These are phyloP conservation scores for Laupala kohalensis DNA, from an alignment of 1,140 invertebrate genomes.

Conservation along the genomic window DNA sequence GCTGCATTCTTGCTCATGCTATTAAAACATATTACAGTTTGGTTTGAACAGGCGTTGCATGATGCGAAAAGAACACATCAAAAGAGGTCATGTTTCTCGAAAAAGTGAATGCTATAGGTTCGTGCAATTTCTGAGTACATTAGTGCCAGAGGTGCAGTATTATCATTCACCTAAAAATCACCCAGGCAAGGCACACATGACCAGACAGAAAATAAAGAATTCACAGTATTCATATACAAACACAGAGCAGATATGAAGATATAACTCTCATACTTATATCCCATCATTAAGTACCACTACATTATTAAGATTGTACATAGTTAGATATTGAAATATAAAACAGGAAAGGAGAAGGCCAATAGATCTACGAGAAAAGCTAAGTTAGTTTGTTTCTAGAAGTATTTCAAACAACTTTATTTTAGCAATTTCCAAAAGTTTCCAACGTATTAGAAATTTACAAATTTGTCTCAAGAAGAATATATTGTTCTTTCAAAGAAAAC, in stretches of 20 bases:
- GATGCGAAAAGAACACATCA: no score
- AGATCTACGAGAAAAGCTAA: not conserved
- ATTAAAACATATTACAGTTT: no score
- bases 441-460: not conserved
- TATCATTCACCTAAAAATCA: no score
- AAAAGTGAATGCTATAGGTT: no score
- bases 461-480: not conserved
- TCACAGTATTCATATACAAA: not conserved
- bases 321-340: not conserved
- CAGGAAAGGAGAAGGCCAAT: not conserved
- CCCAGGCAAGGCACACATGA: not conserved
- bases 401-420: not conserved
- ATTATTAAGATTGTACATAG: not conserved
- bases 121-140: no score
- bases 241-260: not conserved
- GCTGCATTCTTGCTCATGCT: no score
- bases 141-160: no score
- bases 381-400: not conserved
- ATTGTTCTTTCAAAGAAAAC: not conserved
- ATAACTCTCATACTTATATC: not conserved
- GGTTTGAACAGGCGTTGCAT: no score
- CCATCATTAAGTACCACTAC: not conserved
- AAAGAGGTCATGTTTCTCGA: no score
- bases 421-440: not conserved
- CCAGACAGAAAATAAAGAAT: not conserved